These are phyloP conservation scores for Synodontis membranacea DNA, from an alignment of 2,113 vertebrate species.

Conservation along the genomic window DNA sequence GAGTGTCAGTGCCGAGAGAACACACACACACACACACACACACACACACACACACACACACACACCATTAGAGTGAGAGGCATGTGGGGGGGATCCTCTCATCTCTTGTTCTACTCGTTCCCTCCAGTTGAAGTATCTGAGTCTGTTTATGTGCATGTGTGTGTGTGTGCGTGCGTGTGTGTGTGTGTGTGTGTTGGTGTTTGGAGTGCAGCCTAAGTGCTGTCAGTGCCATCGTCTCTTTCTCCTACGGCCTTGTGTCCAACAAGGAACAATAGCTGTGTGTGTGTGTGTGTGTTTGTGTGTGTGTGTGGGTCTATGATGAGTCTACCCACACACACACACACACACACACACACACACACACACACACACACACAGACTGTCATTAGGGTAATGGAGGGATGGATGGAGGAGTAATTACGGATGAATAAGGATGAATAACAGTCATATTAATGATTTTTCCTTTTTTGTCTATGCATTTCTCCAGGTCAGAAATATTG, in stretches of 20 bases:
- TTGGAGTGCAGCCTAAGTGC: conserved; percentile 15
- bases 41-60: conserved; percentile 11
- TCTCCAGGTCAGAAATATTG: neutral
- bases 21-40: conserved; percentile 42
- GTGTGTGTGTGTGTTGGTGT: conserved; percentile 6
- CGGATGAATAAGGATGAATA: conserved; percentile 7
- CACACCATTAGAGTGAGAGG: conserved; percentile 13
- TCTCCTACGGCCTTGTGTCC: conserved; percentile 16
- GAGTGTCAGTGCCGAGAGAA: conserved; percentile 28
- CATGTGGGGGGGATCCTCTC: conserved; percentile 5
- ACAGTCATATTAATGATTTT: conserved; percentile 6
- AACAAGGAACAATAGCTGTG: conserved; percentile 13
- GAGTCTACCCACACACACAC: neutral
- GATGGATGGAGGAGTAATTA: conserved; percentile 20
- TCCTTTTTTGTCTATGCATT: neutral
- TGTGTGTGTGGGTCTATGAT: conserved; percentile 9
- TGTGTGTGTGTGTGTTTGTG: conserved; percentile 11
- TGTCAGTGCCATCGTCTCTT: conserved; percentile 31
- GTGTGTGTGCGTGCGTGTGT: conserved; percentile 17
- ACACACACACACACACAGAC: conserved; percentile 18
- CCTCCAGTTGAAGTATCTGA: conserved; percentile 9
- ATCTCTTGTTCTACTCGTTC: conserved; percentile 17
- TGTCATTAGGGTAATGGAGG: conserved; percentile 29
- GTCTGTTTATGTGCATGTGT: conserved; percentile 16
- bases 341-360: conserved; percentile 2